These are phyloP conservation scores for Drosophila nigritarsus DNA, from an alignment of 2,888 invertebrate genomes.

Conservation along the genomic window DNA sequence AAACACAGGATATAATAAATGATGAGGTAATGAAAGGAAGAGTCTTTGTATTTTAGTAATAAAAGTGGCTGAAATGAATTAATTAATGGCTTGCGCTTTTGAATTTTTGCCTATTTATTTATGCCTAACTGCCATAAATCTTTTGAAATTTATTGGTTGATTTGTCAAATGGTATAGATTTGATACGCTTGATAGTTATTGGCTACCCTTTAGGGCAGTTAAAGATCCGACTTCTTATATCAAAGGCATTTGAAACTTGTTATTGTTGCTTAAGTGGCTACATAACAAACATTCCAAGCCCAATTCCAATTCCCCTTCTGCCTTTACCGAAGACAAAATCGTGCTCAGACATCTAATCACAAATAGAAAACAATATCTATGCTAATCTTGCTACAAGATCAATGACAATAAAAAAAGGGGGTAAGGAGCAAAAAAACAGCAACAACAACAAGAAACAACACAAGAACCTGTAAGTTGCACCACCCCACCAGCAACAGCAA, in stretches of 20 bases:
- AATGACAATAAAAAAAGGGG: slow-evolving; percentile 78
- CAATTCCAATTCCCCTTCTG: slow-evolving; percentile 39
- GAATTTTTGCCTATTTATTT: not conserved
- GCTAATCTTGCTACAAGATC: slow-evolving; percentile 79
- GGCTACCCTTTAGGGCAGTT: slow-evolving; percentile 32
- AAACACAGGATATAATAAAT: slow-evolving; percentile 15
- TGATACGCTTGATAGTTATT: slow-evolving; percentile 53
- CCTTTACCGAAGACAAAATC: slow-evolving; percentile 61
- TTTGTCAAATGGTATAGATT: slow-evolving; percentile 50
- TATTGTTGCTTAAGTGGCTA: slow-evolving; percentile 20
- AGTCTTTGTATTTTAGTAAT: slow-evolving; percentile 15
- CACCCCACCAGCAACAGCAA: slow-evolving; percentile 54
- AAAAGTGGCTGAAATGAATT: slow-evolving; percentile 36
- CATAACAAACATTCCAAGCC: slow-evolving; percentile 50
- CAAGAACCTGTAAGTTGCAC: slow-evolving; percentile 76
- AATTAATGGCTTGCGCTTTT: slow-evolving; percentile 36
- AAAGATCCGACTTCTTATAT: slow-evolving; percentile 13
- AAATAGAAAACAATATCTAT: slow-evolving; percentile 80
- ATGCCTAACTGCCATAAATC: slow-evolving; percentile 15
- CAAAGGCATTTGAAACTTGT: slow-evolving; percentile 25
- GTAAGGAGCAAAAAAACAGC: slow-evolving; percentile 35
- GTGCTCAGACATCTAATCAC: slow-evolving; percentile 77
- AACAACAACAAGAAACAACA: slow-evolving; percentile 41
- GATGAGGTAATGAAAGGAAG: slow-evolving; percentile 13
- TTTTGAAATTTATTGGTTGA: slow-evolving; percentile 35